Conservation (phyloP, 1,140 invertebrate genomes). For the Gonatopus flavifemur region DNA sequence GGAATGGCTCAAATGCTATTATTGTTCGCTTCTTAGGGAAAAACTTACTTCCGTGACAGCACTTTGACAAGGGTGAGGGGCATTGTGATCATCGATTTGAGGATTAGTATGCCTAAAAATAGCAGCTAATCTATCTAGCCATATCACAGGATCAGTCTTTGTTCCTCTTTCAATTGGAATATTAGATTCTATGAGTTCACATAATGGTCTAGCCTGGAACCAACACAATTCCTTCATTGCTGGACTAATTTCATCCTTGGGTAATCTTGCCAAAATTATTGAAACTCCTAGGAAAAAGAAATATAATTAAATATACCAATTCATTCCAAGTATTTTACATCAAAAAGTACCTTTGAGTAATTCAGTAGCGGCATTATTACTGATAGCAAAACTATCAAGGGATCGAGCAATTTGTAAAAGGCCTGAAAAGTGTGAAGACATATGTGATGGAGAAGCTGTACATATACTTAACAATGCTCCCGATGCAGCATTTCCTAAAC, state of each 20-base stretch:
- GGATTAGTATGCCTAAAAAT: constrained; percentile 82
- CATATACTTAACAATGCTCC: constrained; percentile 76
- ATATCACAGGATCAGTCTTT: constrained; percentile 82
- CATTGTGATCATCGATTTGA: constrained; percentile 60
- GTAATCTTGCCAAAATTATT: constrained; percentile 65
- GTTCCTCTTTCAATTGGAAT: constrained; percentile 48
- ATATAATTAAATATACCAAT: not conserved
- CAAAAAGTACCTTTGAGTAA: constrained; percentile 71
- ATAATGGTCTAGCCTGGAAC: constrained; percentile 73
- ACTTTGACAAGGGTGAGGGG: constrained; percentile 78
- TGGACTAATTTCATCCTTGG: constrained; percentile 65
- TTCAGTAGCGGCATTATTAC: constrained; percentile 78
- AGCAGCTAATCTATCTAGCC: constrained; percentile 89
- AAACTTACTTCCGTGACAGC: constrained; percentile 72
- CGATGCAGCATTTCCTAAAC: constrained; percentile 77
- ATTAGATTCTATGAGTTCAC: constrained; percentile 61
- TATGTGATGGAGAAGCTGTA: constrained; percentile 75
- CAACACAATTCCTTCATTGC: constrained; percentile 79
- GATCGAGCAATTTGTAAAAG: constrained; percentile 80
- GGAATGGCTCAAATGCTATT: too few relatives aligned
- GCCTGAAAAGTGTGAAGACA: constrained; percentile 77
- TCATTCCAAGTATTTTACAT: constrained; percentile 1
- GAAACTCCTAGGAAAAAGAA: constrained; percentile 60
- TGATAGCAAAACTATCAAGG: constrained; percentile 78
- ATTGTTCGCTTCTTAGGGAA: too few relatives aligned